Base-by-base conservation (phyloP, 2,797 vertebrate genomes). In the Xyrichtys novacula region DNA sequence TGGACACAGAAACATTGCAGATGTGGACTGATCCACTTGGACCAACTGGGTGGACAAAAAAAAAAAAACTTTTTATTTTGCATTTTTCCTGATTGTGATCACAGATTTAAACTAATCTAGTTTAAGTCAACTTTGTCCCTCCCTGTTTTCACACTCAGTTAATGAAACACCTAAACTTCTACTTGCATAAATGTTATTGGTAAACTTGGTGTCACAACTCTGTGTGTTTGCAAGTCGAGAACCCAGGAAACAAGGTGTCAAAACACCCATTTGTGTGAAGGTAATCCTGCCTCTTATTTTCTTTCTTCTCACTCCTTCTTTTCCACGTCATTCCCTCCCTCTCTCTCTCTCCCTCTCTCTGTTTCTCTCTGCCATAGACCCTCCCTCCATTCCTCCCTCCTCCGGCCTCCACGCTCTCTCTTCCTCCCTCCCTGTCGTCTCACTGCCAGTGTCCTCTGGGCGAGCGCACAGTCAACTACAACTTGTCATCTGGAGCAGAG, bases 301-400 rank as follows among this genome's bases (percentile, higher is more conserved):
- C 42, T 29, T 57, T 3, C 36, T n/a, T 68, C 22, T 48, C 29
- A 26, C 29, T 15, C 5, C 17, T 34, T 54, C 15, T 46, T 58
- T 43, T 26, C 46, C 66, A 46, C 5, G 12, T 78, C 28, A 22
- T 43, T 29, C 64, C 63, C 49, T 34, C 47, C 38, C 56, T 36
- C 12, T 34, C 32, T 57, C 44, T 20, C 48, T n/a, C 39, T 71
- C 20, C 63, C n/a, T 29, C 64, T 61, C 49, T 34, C 47, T 34
- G 53, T 36, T 12, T 34, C 32, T 57, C 44, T 20, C 48, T n/a
- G 36, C 68, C 20, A 63, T 63, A 47, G 71, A 70, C 74, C 74
- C 81, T 81, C 88, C 84, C 80, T 75, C 20, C 43, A 23, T 69
- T 49, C 34, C 72, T 65, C 56, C 49, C 26, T 29, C 26, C 47